Percentiles rank a stretch among this genome's conserved stretches.
Evolutionary conservation across 2,888 invertebrate genomes (phyloP).

Genomic region (Harpalus rufipes): DNA sequence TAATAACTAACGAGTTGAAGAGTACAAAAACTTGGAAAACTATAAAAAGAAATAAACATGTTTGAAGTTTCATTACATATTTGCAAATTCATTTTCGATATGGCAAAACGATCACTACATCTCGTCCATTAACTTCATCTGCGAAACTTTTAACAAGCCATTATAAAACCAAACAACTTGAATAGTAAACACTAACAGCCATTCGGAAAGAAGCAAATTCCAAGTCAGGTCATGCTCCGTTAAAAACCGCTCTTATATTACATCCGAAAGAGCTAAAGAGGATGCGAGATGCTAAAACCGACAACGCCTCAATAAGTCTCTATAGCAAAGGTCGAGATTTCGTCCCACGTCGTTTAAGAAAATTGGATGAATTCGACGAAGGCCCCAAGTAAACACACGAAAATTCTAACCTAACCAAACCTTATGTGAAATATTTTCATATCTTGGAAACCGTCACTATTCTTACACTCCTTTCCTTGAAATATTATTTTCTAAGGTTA

Average conservation of each 20-base stretch:
- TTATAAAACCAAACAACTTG: conserved; percentile 39
- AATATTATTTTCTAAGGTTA: background rate
- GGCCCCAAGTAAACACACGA: background rate
- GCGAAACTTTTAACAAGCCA: conserved; percentile 42
- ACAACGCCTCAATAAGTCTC: conserved; percentile 13
- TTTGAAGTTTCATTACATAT: conserved; percentile 7
- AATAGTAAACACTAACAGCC: conserved; percentile 47
- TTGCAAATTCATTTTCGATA: conserved; percentile 32
- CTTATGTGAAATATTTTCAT: background rate
- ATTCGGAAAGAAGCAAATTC: background rate
- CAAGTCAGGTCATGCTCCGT: conserved; percentile 27
- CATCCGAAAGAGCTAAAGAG: background rate
- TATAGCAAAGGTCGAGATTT: conserved; percentile 17
- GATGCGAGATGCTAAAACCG: conserved; percentile 18
- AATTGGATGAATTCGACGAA: background rate
- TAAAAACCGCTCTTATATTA: conserved; percentile 42
- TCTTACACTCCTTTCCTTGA: background rate
- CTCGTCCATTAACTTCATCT: conserved; percentile 42
- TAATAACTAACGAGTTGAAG: too few relatives aligned
- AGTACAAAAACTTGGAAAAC: background rate
- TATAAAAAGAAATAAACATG: background rate
- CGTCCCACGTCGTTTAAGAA: conserved; percentile 9
- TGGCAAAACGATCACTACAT: conserved; percentile 26
- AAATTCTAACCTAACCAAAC: background rate
- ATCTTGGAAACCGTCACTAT: background rate